Percentiles rank a stretch among this genome's conserved stretches.
phyloP scores from a whole-genome alignment of 2,888 invertebrate genomes.

The Dryobotodes eremita region DNA sequence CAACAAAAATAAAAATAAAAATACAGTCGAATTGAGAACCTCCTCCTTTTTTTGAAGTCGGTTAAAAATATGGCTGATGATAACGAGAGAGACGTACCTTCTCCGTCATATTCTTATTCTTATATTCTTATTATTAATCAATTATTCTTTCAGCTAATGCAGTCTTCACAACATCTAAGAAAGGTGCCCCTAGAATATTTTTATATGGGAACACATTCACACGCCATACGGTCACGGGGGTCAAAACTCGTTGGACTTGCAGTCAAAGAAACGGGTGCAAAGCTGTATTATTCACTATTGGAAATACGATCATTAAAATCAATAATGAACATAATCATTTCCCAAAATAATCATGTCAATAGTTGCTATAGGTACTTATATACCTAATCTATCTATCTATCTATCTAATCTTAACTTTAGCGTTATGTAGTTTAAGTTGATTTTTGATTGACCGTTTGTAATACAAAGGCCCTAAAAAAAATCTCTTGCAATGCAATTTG shows the following conservation, averaged over 20 bases:
- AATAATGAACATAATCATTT: conserved; percentile 10
- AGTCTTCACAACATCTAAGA: neutral
- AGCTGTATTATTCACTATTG: neutral
- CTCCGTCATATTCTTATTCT: too few relatives aligned
- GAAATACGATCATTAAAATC: neutral
- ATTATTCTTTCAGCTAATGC: conserved; percentile 6
- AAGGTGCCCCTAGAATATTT: conserved; percentile 6
- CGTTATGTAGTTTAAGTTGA: neutral
- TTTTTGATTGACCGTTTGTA: neutral
- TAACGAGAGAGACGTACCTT: too few relatives aligned
- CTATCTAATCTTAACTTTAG: neutral
- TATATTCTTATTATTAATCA: too few relatives aligned
- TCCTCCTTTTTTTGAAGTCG: too few relatives aligned
- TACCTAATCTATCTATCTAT: too few relatives aligned
- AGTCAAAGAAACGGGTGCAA: conserved; percentile 6
- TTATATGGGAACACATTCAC: conserved; percentile 9
- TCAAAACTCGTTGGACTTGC: conserved; percentile 18
- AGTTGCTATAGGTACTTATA: neutral
- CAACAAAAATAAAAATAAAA: too few relatives aligned
- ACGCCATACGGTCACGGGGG: neutral
- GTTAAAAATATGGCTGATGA: too few relatives aligned
- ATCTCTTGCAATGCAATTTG: neutral
- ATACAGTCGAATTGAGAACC: too few relatives aligned
- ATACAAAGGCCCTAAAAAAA: neutral
- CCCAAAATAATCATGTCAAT: neutral